phyloP scores from a whole-genome alignment of 2,113 vertebrate species.

The Alces alces region DNA sequence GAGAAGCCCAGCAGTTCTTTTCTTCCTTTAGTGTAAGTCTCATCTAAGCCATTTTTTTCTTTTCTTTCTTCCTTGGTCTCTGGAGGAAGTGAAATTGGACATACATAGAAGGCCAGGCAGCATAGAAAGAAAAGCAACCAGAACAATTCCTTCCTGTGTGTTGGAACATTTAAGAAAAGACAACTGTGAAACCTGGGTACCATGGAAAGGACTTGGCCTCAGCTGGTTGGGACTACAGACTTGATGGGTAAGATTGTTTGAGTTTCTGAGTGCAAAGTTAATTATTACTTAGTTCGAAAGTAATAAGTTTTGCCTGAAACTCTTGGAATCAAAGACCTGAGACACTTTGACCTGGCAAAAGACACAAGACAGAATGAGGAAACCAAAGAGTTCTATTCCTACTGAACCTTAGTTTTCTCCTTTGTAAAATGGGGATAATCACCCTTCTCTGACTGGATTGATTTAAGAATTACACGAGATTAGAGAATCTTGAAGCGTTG shows the following conservation, averaged over 20 bases:
- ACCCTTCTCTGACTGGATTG: neutral
- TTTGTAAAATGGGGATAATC: neutral
- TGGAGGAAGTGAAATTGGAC: slow-evolving; percentile 34
- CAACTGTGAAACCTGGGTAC: neutral
- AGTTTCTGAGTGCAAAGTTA: neutral
- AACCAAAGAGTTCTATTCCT: neutral
- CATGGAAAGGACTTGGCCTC: neutral
- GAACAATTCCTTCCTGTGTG: neutral
- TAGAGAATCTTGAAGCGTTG: neutral
- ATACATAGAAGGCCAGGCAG: neutral
- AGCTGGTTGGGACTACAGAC: neutral
- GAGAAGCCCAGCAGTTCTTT: neutral
- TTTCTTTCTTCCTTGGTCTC: neutral
- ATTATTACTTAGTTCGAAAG: neutral
- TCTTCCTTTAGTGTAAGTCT: neutral
- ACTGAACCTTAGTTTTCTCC: neutral
- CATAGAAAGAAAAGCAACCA: neutral
- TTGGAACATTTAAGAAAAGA: neutral
- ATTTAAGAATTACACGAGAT: neutral
- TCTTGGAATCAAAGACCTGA: neutral
- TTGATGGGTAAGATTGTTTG: neutral
- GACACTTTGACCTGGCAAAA: neutral
- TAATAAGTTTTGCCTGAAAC: neutral
- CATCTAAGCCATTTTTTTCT: neutral
- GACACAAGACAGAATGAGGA: neutral